Evolutionary conservation across 2,113 vertebrate species (phyloP).

Genomic region (Antigone vipio): DNA sequence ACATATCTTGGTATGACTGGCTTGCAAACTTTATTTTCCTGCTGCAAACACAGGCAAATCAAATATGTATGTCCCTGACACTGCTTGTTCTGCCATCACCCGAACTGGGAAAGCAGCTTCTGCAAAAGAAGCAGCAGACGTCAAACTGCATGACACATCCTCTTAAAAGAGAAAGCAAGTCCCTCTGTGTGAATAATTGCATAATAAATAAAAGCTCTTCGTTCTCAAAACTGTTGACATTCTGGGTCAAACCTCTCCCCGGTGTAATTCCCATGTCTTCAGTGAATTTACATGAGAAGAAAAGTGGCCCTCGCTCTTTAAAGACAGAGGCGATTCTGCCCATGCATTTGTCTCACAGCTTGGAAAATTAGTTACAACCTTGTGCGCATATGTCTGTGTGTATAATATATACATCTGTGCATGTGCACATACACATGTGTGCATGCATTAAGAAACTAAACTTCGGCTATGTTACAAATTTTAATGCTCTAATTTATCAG

Average conservation of each 20-base stretch:
- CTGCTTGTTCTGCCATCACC: background rate
- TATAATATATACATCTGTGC: background rate
- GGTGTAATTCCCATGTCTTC: background rate
- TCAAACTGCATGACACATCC: slow-evolving; percentile 16
- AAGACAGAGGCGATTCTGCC: background rate
- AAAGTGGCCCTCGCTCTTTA: background rate
- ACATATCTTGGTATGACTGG: background rate
- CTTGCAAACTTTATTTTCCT: background rate
- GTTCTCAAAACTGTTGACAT: slow-evolving; percentile 36
- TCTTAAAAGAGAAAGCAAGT: slow-evolving; percentile 27
- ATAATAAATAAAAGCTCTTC: slow-evolving; percentile 30
- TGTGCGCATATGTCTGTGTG: background rate
- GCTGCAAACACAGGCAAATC: background rate
- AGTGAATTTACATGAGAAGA: slow-evolving; percentile 3
- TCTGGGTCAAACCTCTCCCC: background rate
- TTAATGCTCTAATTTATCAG: slow-evolving; percentile 17
- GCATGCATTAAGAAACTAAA: background rate
- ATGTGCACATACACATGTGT: background rate
- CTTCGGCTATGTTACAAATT: background rate
- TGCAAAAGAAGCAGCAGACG: background rate
- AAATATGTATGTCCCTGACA: background rate
- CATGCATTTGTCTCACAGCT: slow-evolving; percentile 2
- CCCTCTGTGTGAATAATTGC: slow-evolving; percentile 34
- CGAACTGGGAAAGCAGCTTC: background rate
- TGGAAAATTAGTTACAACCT: background rate